A percentile compares a stretch with the other conserved stretches of the same genome.
Conservation (phyloP, 2,888 invertebrate species). For the Chymomyza caudatula region DNA sequence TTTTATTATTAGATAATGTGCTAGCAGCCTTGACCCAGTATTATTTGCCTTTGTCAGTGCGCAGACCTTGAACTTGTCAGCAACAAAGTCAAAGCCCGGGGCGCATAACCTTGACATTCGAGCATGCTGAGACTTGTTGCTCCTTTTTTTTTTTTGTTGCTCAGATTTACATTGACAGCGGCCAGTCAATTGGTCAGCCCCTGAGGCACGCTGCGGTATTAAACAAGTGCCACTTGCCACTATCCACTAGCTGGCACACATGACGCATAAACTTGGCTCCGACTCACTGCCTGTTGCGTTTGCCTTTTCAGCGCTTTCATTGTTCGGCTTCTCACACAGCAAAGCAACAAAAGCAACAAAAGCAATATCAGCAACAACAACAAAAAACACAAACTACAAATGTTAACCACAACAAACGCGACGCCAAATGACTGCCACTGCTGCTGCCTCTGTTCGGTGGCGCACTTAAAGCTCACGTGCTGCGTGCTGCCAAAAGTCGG, state of each 20-base stretch:
- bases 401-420: neutral
- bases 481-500: conserved; percentile 66
- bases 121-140: conserved; percentile 26
- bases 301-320: conserved; percentile 55
- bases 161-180: conserved; percentile 21
- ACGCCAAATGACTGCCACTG: conserved; percentile 1
- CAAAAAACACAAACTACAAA: neutral
- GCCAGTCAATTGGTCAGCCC: neutral
- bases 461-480: conserved; percentile 68
- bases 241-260: neutral
- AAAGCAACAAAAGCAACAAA: neutral
- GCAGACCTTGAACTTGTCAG: conserved; percentile 12
- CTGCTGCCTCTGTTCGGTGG: conserved; percentile 2
- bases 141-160: too few relatives aligned
- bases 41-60: neutral
- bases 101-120: conserved; percentile 13
- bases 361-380: neutral
- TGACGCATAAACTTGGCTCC: neutral
- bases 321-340: conserved; percentile 42
- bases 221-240: conserved; percentile 7
- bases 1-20: neutral
- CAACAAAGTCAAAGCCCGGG: neutral
- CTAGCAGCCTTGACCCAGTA: neutral
- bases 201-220: neutral
- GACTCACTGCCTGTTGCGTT: conserved; percentile 32